Conservation (phyloP, 2,888 invertebrate species). For the Meta bourneti region DNA sequence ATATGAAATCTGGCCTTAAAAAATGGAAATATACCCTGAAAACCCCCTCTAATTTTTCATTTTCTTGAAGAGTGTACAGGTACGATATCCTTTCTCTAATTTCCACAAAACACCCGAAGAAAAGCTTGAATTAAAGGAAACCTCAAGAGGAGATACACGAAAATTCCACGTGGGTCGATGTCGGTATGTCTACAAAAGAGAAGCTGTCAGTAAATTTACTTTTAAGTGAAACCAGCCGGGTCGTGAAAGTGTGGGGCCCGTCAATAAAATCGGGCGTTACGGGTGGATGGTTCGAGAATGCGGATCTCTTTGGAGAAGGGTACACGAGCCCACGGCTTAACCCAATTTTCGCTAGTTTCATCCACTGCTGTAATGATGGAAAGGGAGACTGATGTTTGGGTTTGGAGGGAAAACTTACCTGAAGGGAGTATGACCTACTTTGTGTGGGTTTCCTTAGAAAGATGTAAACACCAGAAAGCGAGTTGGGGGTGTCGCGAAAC, state of each 20-base stretch:
- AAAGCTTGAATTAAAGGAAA: too few species aligned
- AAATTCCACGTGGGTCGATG: too few species aligned
- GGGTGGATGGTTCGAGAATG: constrained; percentile 40
- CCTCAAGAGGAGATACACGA: too few species aligned
- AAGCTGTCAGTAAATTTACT: not conserved
- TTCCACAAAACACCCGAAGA: too few species aligned
- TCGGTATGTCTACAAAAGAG: too few species aligned
- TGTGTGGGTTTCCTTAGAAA: not conserved
- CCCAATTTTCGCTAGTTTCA: constrained; percentile 31
- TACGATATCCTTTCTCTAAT: too few species aligned
- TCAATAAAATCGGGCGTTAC: constrained; percentile 5
- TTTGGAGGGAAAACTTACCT: not conserved
- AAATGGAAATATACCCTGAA: too few species aligned
- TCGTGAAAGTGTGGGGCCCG: constrained; percentile 27
- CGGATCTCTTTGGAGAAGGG: constrained; percentile 46
- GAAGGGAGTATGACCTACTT: constrained; percentile 20
- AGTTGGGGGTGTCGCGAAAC: not conserved
- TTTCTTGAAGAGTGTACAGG: too few species aligned
- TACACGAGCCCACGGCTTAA: constrained; percentile 15
- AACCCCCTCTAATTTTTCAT: too few species aligned
- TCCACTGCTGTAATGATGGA: constrained; percentile 25
- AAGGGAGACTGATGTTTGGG: constrained; percentile 36
- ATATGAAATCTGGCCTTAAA: too few species aligned
- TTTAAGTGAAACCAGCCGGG: not conserved
- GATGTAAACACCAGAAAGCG: not conserved